Conservation (phyloP, 2,888 invertebrate genomes). For the Eupithecia centaureata region DNA sequence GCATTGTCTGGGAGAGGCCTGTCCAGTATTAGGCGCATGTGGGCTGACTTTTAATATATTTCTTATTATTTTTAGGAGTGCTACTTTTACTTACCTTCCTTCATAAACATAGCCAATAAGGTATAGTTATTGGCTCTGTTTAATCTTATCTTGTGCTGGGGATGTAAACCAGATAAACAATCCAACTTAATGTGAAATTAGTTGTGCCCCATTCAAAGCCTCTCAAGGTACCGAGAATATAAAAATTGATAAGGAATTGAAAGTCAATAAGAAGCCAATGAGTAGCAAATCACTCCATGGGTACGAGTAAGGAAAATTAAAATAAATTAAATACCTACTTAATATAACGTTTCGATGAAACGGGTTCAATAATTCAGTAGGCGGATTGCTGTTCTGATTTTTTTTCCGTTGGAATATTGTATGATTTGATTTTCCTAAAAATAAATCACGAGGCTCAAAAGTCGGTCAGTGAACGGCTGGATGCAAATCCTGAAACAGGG, state of each 20-base stretch:
- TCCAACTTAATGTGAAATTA: not conserved
- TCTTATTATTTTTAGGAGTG: too few relatives aligned
- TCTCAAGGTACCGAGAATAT: not conserved
- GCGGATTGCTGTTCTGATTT: not conserved
- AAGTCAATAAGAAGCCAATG: not conserved
- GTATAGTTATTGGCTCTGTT: not conserved
- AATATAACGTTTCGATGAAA: not conserved
- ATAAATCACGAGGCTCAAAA: not conserved
- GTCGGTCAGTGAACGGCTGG: not conserved
- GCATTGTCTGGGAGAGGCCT: too few relatives aligned
- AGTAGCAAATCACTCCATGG: not conserved
- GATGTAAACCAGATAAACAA: not conserved
- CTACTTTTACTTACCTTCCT: too few relatives aligned
- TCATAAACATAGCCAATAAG: too few relatives aligned
- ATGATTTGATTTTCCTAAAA: not conserved
- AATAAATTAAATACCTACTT: not conserved
- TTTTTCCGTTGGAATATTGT: not conserved
- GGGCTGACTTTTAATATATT: too few relatives aligned
- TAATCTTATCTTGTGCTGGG: not conserved
- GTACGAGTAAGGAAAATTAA: not conserved
- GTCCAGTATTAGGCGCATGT: too few relatives aligned
- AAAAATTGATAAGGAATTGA: not conserved
- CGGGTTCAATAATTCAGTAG: not conserved
- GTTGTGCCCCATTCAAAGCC: not conserved
- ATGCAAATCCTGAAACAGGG: too few relatives aligned